Evolutionary conservation across 30 jellyfish, hydroid and myxozoan species (phyloP), one percentile per base, ranked within the genome.

Genomic region (Aurelia aurita complex sp. Pacific): DNA sequence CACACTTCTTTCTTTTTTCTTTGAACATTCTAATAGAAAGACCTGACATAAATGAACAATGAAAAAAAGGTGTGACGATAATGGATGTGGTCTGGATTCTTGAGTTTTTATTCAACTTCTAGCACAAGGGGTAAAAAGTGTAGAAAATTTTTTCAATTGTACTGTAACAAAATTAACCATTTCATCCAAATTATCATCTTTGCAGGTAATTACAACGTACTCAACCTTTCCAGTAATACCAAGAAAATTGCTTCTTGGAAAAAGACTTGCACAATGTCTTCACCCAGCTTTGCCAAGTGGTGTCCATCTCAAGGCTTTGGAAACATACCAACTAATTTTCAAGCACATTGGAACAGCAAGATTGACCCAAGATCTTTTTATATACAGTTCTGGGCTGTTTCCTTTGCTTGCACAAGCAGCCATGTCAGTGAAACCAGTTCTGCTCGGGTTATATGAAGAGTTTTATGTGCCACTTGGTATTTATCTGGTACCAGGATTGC

Each of bases 241-340:
- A 74, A 60, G 95, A 42, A 93, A 93, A 86, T 55, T 93, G 60
- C 90, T 93, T 60, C 92, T 93, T 69, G 98, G 98, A 8, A 93
- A 93, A 64, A 89, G 98, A 12, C 94, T 93, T 10, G 98, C 98
- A 35, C 98, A 93, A 78, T 93, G 98, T 78, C 87, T 93, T 32
- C 98, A 93, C 69, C 98, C 98, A 2, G 98, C 98, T 10, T 79
- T 93, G 52, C 98, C 98, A 60, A 93, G 98, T 88, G 98, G 98
- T 71, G 98, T 93, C 54, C 98, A 93, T 80, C 74, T 93, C 69
- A 93, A 93, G 69, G 97, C 98, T 5, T 63, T 93, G 80, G 98
- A 93, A 50, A 77, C 97, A 9, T 93, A 85, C 79, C 71, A 72
- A 12, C 77, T 88, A 69, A 83, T 93, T 7, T 88, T 93, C 73